Evolutionary conservation across 2,888 invertebrate species (phyloP).

Genomic region (Macropis europaea): DNA sequence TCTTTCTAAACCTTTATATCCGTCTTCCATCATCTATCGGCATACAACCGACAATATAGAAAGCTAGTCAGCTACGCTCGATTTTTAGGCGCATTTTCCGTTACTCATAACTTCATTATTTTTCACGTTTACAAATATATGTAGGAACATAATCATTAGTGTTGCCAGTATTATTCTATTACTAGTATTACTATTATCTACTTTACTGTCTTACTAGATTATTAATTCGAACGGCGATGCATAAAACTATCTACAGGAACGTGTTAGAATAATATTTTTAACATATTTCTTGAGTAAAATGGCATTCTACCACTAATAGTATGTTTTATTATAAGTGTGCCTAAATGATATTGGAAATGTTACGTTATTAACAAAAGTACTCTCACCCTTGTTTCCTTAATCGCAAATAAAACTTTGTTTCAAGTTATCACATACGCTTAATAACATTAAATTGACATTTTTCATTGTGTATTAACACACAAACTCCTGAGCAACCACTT

Average conservation of each 20-base stretch:
- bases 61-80: conserved; percentile 72
- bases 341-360: conserved; percentile 32
- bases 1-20: conserved; percentile 24
- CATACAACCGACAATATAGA: conserved; percentile 64
- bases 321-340: conserved; percentile 18
- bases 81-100: conserved; percentile 68
- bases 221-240: conserved; percentile 29
- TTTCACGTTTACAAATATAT: conserved; percentile 50
- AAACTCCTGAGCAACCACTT: too few relatives aligned
- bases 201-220: conserved; percentile 42
- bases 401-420: conserved; percentile 6
- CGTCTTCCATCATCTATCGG: conserved; percentile 54
- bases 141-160: conserved; percentile 66
- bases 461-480: not conserved
- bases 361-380: conserved; percentile 30
- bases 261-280: conserved; percentile 34
- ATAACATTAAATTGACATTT: conserved; percentile 28
- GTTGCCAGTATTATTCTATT: conserved; percentile 58
- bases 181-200: conserved; percentile 56
- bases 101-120: conserved; percentile 51
- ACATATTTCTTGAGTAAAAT: conserved; percentile 25
- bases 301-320: conserved; percentile 43
- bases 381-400: conserved; percentile 9
- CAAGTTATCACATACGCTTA: conserved; percentile 18
- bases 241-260: conserved; percentile 31